These are phyloP conservation scores for Turritopsis rubra DNA, from an alignment of 30 jellyfish, hydroid and myxozoan species.

Conservation along the genomic window DNA sequence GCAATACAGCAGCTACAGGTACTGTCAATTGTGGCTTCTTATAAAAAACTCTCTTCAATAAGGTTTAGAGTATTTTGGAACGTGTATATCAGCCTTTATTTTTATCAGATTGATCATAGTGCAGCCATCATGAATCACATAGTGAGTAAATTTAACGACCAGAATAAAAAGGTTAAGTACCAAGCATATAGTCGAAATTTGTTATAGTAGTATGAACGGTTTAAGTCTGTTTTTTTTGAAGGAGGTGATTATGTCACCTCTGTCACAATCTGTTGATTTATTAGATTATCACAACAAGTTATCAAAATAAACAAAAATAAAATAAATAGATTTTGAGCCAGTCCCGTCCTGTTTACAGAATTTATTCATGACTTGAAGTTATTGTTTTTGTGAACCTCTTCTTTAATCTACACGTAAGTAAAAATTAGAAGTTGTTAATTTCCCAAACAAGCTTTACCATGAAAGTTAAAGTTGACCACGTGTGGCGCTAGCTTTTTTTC, in stretches of 20 bases:
- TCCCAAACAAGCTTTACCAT: not conserved
- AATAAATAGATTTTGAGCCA: not conserved
- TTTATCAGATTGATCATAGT: not conserved
- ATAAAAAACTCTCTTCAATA: too few relatives aligned
- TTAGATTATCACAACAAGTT: not conserved
- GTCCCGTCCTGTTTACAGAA: not conserved
- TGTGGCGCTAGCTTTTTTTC: too few relatives aligned
- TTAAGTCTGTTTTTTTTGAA: not conserved
- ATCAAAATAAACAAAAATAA: not conserved
- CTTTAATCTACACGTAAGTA: not conserved
- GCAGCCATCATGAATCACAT: not conserved
- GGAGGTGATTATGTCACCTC: not conserved
- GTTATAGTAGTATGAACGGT: too few relatives aligned
- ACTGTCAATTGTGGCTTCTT: not conserved
- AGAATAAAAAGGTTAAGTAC: too few relatives aligned
- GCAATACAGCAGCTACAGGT: slow-evolving; percentile 97
- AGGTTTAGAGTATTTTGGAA: too few relatives aligned
- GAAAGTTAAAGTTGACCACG: not conserved
- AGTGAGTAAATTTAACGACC: not conserved
- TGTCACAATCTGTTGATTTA: not conserved
- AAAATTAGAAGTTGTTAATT: not conserved
- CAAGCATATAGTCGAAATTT: too few relatives aligned
- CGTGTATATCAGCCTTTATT: not conserved
- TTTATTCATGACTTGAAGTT: not conserved
- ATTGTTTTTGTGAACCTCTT: not conserved